phyloP scores from a whole-genome alignment of 2,888 invertebrate genomes.

The Cryptus viduatorius region DNA sequence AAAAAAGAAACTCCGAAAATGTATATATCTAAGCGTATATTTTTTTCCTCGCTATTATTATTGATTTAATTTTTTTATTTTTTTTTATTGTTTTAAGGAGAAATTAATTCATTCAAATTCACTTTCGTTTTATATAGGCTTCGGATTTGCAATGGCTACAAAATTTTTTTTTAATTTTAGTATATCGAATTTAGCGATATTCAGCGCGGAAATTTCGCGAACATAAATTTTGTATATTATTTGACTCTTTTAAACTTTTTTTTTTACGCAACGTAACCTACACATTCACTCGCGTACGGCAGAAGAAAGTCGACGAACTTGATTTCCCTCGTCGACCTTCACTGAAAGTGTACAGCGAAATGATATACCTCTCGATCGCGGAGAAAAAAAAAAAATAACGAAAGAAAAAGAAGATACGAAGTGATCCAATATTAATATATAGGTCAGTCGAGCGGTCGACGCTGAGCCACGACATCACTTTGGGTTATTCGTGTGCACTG shows the following conservation, averaged over 20 bases:
- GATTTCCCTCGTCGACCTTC: slow-evolving; percentile 51
- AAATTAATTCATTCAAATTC: no score
- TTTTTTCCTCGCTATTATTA: neutral
- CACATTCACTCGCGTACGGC: neutral
- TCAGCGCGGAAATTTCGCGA: no score
- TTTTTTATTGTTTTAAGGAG: neutral
- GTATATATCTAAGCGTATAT: no score
- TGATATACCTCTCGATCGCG: slow-evolving; percentile 15
- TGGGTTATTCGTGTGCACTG: slow-evolving; percentile 42
- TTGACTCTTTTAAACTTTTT: neutral
- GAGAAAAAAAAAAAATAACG: neutral
- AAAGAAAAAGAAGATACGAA: slow-evolving; percentile 13
- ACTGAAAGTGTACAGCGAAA: slow-evolving; percentile 63
- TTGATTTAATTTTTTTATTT: neutral
- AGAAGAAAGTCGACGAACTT: slow-evolving; percentile 66
- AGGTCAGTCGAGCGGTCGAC: slow-evolving; percentile 67
- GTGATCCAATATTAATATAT: slow-evolving; percentile 51
- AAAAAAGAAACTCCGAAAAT: no score
- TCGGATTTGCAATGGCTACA: no score
- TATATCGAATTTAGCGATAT: no score
- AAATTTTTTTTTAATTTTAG: no score
- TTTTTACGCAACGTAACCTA: neutral
- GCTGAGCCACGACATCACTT: slow-evolving; percentile 44
- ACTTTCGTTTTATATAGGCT: no score
- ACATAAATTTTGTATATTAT: no score